Percentiles rank a stretch among this genome's conserved stretches.
Evolutionary conservation across 1,140 invertebrate species (phyloP).

Genomic region (Brachionus calyciflorus): DNA sequence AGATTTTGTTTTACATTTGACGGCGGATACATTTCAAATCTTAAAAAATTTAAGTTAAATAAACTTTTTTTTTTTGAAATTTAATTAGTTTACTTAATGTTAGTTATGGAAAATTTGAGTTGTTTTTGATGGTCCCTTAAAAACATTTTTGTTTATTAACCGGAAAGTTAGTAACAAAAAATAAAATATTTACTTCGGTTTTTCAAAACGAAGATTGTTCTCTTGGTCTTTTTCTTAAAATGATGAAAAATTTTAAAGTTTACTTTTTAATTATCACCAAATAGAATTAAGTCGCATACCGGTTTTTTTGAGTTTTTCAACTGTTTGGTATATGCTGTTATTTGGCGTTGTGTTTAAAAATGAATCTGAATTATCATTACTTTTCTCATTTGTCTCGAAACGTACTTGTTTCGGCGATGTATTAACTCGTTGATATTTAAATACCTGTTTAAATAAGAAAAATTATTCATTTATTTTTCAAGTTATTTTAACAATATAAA

Average conservation of each 20-base stretch:
- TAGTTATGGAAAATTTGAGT: neutral
- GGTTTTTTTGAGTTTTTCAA: neutral
- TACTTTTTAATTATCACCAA: conserved; percentile 22
- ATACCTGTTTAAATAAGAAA: conserved; percentile 13
- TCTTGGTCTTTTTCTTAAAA: too few relatives aligned
- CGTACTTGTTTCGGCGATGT: neutral
- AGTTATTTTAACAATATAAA: neutral
- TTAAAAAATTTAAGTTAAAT: neutral
- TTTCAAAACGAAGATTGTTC: too few relatives aligned
- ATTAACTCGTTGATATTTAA: neutral
- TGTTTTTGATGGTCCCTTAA: neutral
- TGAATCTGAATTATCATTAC: too few relatives aligned
- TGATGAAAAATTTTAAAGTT: conserved; percentile 2
- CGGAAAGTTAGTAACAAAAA: too few relatives aligned
- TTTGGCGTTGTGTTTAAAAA: conserved; percentile 21
- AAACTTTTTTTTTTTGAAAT: neutral
- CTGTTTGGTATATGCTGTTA: conserved; percentile 4
- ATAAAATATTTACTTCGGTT: too few relatives aligned
- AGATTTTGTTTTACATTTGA: neutral
- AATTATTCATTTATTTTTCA: too few relatives aligned
- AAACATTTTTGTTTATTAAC: neutral
- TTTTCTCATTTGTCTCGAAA: too few relatives aligned
- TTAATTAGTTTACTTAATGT: conserved; percentile 8
- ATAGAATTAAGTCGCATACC: neutral
- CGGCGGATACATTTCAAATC: conserved; percentile 20